Evolutionary conservation across 2,113 vertebrate species (phyloP).

Genomic region (Xenotilapia longispinis): DNA sequence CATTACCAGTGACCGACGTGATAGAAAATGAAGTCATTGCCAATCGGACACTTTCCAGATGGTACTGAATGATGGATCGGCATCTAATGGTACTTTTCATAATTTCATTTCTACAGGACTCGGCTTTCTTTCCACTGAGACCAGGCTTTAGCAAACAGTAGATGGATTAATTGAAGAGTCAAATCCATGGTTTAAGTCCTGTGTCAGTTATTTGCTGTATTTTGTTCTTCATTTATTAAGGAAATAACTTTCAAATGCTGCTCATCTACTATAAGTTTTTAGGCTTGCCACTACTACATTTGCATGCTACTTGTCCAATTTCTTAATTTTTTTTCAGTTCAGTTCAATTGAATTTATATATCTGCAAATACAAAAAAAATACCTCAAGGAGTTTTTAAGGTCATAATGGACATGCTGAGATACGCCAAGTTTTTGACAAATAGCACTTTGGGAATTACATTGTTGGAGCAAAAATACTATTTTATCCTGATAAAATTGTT

Average conservation of each 20-base stretch:
- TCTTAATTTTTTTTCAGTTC: neutral
- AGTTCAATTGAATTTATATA: neutral
- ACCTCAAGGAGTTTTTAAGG: neutral
- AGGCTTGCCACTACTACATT: neutral
- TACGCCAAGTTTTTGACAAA: neutral
- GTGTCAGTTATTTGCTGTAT: neutral
- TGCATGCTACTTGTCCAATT: neutral
- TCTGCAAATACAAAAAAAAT: neutral
- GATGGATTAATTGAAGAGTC: neutral
- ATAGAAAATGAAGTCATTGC: neutral
- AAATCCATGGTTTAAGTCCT: neutral
- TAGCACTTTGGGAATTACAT: neutral
- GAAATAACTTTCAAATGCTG: neutral
- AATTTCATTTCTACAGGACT: neutral
- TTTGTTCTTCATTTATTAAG: neutral
- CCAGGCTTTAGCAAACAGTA: neutral
- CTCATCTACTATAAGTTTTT: neutral
- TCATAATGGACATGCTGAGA: neutral
- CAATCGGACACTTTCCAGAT: neutral
- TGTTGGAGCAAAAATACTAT: neutral
- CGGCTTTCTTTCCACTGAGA: neutral
- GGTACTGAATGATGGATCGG: neutral
- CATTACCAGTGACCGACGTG: neutral
- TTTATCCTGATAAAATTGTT: neutral
- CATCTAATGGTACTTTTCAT: neutral